These are phyloP conservation scores for Copidosoma aretas DNA, from an alignment of 2,888 invertebrate species.

Conservation along the genomic window DNA sequence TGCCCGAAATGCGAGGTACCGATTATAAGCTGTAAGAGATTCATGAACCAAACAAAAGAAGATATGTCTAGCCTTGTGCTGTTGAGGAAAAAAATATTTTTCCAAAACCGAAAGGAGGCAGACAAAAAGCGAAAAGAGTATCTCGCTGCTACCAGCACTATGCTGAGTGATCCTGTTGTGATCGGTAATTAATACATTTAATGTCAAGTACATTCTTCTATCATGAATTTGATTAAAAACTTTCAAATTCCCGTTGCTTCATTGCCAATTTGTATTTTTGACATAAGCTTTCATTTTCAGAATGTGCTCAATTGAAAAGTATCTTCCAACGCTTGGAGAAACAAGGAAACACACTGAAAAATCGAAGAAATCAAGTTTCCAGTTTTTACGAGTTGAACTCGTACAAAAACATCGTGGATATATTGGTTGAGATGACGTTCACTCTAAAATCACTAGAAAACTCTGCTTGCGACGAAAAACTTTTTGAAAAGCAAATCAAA, in stretches of 20 bases:
- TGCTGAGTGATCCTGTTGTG: not conserved
- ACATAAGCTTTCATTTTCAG: not conserved
- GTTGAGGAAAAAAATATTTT: conserved; percentile 13
- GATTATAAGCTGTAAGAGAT: conserved; percentile 16
- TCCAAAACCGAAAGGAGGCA: not conserved
- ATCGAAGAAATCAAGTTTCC: conserved; percentile 7
- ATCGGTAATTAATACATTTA: not conserved
- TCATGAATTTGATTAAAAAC: no score
- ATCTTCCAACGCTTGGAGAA: not conserved
- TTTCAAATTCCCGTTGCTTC: no score
- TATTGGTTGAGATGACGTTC: not conserved
- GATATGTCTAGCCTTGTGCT: not conserved
- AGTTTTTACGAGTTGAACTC: conserved; percentile 2
- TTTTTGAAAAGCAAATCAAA: conserved; percentile 12
- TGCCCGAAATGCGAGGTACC: conserved; percentile 22
- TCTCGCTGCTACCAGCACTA: not conserved
- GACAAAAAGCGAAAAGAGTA: not conserved
- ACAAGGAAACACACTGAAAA: not conserved
- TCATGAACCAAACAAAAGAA: conserved; percentile 15
- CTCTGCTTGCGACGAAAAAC: not conserved
- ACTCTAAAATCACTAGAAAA: not conserved
- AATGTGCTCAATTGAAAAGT: conserved; percentile 1
- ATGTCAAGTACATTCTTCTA: not conserved
- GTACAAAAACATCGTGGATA: not conserved
- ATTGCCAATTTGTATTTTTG: not conserved